Conservation (phyloP, 2,113 vertebrate species). For the Delphinapterus leucas region DNA sequence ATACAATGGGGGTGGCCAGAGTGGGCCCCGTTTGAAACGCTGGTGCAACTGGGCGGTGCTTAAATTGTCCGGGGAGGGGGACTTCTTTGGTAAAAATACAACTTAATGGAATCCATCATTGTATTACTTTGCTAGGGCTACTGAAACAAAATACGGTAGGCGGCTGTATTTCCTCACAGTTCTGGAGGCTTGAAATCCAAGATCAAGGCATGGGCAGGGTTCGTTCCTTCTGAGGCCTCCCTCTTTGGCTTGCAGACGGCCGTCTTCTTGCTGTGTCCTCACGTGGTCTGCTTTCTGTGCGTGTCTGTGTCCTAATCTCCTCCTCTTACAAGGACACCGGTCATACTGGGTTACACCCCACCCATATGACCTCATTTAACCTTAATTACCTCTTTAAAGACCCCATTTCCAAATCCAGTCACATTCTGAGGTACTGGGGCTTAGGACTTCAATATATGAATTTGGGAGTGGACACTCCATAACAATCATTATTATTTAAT, state of each 20-base stretch:
- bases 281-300: background rate
- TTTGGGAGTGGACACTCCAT: background rate
- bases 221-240: background rate
- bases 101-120: no score
- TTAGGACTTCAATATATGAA: background rate
- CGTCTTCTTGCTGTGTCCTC: background rate
- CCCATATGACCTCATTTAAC: background rate
- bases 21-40: background rate
- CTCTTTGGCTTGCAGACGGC: accelerated
- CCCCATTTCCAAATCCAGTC: background rate
- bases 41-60: background rate
- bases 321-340: background rate
- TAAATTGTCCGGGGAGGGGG: background rate
- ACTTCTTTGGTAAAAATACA: background rate
- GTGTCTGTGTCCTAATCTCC: background rate
- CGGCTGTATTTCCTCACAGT: background rate
- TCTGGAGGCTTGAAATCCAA: background rate
- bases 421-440: background rate
- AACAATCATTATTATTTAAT: background rate
- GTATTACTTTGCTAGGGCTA: background rate
- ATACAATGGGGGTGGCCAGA: accelerated
- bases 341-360: no score
- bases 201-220: accelerated
- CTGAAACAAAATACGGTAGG: accelerated
- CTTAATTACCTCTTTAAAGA: background rate